Base-by-base conservation (phyloP, 2,113 vertebrate genomes). In the Perca schrenkii region DNA sequence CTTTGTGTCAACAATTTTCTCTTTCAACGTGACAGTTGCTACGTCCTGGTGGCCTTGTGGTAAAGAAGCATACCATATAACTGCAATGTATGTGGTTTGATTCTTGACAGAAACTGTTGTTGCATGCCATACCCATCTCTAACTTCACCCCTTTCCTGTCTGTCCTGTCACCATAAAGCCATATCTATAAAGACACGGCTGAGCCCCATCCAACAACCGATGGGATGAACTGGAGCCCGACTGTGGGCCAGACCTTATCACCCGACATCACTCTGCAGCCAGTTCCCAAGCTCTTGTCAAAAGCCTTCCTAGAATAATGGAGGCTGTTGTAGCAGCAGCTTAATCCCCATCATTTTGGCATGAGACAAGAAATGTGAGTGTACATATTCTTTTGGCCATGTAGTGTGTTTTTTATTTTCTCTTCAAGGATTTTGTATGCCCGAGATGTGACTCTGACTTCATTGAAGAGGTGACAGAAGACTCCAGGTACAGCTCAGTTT, bases 401-500 rank as follows among this genome's bases (percentile, higher is more conserved):
- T 12, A 31, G 4, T 34, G 15, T 46, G 10, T 34, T 2, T 68
- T 68, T 7, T 77, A 65, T 67, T 90, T 57, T 82, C 75, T 75
- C 82, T 85, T 67, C 74, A 62, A 98, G 97, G 97, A 97, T 82
- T 96, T 96, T 52, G 95, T 96, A 11, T 98, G 97, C 77, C 96
- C 97, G 4, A 90, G 95, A 74, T 98, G 97, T 88, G 96, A 98
- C 43, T 97, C 97, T 10, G 97, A 94, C 82, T 98, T 98, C 76
- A 97, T 98, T 25, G 97, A 98, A 87, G 97, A 98, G 88, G 96
- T 98, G 84, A 91, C 96, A 31, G 96, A 96, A 77, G 96, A 97
- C 89, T 97, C 96, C 93, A 97, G 97, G 97, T 98, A 95, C 4
- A 17, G 22, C 40, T 60, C 43, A 8, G 8, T 31, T 62, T 67